Evolutionary conservation across 2,888 invertebrate genomes (phyloP).

Genomic region (Yponomeuta malinellus): DNA sequence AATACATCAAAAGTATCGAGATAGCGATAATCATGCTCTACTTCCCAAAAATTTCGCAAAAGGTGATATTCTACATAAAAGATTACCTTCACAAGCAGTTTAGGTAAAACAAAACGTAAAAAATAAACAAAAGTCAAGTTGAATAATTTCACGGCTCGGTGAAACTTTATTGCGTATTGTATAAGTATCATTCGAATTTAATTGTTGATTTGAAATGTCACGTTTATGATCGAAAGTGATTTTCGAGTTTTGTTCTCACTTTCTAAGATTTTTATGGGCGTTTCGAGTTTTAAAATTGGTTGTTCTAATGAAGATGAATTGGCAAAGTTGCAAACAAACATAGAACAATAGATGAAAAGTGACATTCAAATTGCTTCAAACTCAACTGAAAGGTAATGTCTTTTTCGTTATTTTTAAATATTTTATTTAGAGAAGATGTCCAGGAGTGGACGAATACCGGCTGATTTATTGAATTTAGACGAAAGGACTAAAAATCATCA

Average conservation of each 20-base stretch:
- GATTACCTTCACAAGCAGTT: background rate
- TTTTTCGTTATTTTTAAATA: too few relatives aligned
- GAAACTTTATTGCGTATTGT: constrained; percentile 18
- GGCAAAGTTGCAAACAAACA: too few relatives aligned
- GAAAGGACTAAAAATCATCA: too few relatives aligned
- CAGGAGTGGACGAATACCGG: too few relatives aligned
- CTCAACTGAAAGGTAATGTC: too few relatives aligned
- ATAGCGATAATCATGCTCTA: constrained; percentile 4
- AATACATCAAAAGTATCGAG: background rate
- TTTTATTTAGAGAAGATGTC: too few relatives aligned
- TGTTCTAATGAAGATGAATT: background rate
- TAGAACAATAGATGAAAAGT: too few relatives aligned
- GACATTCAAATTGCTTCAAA: too few relatives aligned
- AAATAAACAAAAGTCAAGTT: background rate
- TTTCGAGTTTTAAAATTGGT: too few relatives aligned
- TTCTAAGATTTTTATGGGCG: too few relatives aligned
- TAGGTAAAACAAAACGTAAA: constrained; percentile 15
- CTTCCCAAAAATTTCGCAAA: background rate
- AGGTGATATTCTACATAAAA: background rate
- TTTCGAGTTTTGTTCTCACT: constrained; percentile 17
- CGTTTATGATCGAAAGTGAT: background rate
- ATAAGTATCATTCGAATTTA: constrained; percentile 6
- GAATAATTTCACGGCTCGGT: constrained; percentile 23
- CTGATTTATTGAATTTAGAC: too few relatives aligned
- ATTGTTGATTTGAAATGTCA: background rate